A percentile compares a stretch with the other conserved stretches of the same genome.
These are phyloP conservation scores for Polymixis lichenea DNA, from an alignment of 2,888 invertebrate genomes.

Conservation along the genomic window DNA sequence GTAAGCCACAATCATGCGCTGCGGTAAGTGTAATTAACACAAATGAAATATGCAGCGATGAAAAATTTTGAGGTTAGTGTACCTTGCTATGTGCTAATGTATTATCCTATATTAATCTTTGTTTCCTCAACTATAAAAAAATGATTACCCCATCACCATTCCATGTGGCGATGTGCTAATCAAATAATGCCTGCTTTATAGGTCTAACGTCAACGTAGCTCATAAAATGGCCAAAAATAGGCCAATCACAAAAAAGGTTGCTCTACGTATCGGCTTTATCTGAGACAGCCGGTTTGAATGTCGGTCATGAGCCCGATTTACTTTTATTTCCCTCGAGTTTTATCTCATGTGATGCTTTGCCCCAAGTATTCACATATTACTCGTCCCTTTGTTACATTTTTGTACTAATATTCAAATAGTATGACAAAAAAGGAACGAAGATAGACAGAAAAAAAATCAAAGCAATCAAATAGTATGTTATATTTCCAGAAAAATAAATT, in stretches of 20 bases:
- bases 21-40: conserved; percentile 21
- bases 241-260: conserved; percentile 74
- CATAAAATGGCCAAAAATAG: conserved; percentile 74
- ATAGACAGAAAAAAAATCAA: conserved; percentile 3
- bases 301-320: conserved; percentile 78
- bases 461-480: conserved; percentile 22
- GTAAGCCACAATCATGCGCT: neutral
- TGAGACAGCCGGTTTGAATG: conserved; percentile 77
- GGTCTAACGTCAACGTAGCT: conserved; percentile 66
- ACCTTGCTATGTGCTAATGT: neutral
- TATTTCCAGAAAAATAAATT: conserved; percentile 17
- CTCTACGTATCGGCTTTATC: conserved; percentile 73
- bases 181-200: conserved; percentile 73
- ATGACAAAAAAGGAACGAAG: conserved; percentile 16
- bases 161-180: conserved; percentile 68
- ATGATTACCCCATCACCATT: conserved; percentile 53
- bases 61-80: neutral
- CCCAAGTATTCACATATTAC: conserved; percentile 37
- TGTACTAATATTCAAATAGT: conserved; percentile 38
- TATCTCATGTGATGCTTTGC: conserved; percentile 67
- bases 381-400: conserved; percentile 44
- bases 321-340: conserved; percentile 79
- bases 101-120: conserved; percentile 16
- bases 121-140: conserved; percentile 41
- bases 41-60: conserved; percentile 4